Evolutionary conservation across 2,888 invertebrate species (phyloP).

Genomic region (Ethmia dodecea): DNA sequence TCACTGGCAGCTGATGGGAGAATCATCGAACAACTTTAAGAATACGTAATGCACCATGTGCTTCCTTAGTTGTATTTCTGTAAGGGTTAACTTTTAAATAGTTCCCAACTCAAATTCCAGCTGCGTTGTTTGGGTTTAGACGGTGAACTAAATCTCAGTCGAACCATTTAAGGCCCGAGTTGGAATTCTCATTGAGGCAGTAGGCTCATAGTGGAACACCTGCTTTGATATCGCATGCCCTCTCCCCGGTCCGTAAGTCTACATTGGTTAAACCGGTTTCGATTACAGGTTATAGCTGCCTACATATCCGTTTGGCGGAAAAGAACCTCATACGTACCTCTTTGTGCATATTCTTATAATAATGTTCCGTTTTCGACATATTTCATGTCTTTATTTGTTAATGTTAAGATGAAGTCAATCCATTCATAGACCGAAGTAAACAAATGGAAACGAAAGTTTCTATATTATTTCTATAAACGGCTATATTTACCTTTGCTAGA

Average conservation of each 20-base stretch:
- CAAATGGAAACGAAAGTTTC: neutral
- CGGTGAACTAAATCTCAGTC: conserved; percentile 47
- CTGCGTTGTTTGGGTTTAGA: conserved; percentile 9
- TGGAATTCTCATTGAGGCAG: conserved; percentile 72
- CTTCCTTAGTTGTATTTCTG: neutral
- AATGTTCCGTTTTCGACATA: too few relatives aligned
- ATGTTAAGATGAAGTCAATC: too few relatives aligned
- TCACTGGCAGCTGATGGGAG: conserved; percentile 44
- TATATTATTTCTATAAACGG: neutral
- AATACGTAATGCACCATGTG: neutral
- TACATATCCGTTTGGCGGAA: conserved; percentile 74
- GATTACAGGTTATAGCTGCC: conserved; percentile 73
- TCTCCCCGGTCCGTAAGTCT: conserved; percentile 66
- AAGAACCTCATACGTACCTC: conserved; percentile 56
- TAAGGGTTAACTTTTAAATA: conserved; percentile 3
- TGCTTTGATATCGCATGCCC: conserved; percentile 73
- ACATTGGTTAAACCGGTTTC: conserved; percentile 72
- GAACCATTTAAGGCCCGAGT: conserved; percentile 54
- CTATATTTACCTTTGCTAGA: conserved; percentile 21
- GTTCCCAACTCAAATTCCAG: conserved; percentile 1
- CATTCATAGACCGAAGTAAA: too few relatives aligned
- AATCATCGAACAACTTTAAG: conserved; percentile 40
- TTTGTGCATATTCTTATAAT: conserved; percentile 43
- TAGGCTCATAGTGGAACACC: conserved; percentile 65
- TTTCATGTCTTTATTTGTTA: too few relatives aligned